Evolutionary conservation across 2,888 invertebrate species (phyloP).

Genomic region (Drosophila basisetae): DNA sequence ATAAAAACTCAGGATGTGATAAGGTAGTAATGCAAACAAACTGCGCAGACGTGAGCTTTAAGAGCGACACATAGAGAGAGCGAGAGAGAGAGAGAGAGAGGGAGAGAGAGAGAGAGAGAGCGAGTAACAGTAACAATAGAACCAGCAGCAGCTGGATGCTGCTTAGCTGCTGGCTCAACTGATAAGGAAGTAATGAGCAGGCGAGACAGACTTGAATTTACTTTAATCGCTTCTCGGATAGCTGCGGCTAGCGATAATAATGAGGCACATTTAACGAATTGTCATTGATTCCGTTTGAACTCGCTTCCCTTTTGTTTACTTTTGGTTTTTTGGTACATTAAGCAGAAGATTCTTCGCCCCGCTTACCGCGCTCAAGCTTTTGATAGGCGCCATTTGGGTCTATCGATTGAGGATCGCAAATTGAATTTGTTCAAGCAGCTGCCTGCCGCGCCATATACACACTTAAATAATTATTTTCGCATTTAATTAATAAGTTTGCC

Average conservation of each 20-base stretch:
- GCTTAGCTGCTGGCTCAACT: conserved; percentile 46
- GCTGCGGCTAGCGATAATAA: conserved; percentile 45
- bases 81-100: background rate
- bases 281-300: conserved; percentile 78
- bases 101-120: background rate
- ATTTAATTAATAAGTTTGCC: conserved; percentile 74
- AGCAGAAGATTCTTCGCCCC: conserved; percentile 18
- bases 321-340: conserved; percentile 63
- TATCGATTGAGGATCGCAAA: conserved; percentile 60
- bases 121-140: conserved; percentile 1
- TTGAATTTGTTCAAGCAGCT: conserved; percentile 64
- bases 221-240: conserved; percentile 61
- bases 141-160: conserved; percentile 10
- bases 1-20: conserved; percentile 65
- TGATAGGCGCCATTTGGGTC: background rate
- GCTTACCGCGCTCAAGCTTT: background rate
- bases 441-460: conserved; percentile 22
- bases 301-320: conserved; percentile 57
- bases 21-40: conserved; percentile 16
- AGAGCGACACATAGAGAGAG: conserved; percentile 3
- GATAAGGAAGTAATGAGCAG: conserved; percentile 57
- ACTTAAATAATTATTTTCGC: conserved; percentile 65
- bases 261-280: conserved; percentile 64
- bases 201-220: conserved; percentile 45
- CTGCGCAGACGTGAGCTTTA: conserved; percentile 74